phyloP scores from a whole-genome alignment of 2,797 vertebrate genomes.

The Adelosebastes latens region DNA sequence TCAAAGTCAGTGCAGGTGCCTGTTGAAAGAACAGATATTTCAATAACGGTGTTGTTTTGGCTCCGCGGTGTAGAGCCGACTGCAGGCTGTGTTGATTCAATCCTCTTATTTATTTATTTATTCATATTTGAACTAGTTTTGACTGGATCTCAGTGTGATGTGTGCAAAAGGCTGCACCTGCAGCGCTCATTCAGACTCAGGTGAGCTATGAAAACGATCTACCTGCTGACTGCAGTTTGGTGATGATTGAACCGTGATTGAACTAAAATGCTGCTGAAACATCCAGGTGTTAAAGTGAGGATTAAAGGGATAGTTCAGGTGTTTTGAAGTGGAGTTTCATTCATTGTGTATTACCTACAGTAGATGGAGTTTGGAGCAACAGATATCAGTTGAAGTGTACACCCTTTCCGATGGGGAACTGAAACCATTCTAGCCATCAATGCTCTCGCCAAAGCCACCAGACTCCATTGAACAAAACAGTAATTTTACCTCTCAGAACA shows the following conservation, averaged over 20 bases:
- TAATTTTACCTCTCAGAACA: neutral
- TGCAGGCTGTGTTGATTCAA: conserved; percentile 18
- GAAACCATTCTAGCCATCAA: neutral
- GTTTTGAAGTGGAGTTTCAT: too few relatives aligned
- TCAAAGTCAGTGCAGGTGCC: neutral
- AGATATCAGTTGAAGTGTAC: too few relatives aligned
- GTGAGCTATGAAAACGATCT: too few relatives aligned
- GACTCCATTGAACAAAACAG: neutral
- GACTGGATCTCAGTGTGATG: neutral
- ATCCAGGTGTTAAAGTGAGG: neutral
- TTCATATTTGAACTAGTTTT: neutral
- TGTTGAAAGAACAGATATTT: neutral
- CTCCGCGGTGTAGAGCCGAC: neutral
- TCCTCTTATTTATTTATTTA: conserved; percentile 4
- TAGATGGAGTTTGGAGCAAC: neutral
- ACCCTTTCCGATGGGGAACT: too few relatives aligned
- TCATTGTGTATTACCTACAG: neutral
- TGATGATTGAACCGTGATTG: neutral
- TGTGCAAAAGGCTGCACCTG: too few relatives aligned
- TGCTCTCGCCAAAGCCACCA: neutral
- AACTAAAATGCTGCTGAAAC: neutral
- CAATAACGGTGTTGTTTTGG: neutral
- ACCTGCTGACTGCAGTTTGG: neutral
- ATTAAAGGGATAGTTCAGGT: neutral
- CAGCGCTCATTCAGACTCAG: too few relatives aligned